Conservation (phyloP, 2,113 vertebrate genomes). For the Grammomys dolichurus region DNA sequence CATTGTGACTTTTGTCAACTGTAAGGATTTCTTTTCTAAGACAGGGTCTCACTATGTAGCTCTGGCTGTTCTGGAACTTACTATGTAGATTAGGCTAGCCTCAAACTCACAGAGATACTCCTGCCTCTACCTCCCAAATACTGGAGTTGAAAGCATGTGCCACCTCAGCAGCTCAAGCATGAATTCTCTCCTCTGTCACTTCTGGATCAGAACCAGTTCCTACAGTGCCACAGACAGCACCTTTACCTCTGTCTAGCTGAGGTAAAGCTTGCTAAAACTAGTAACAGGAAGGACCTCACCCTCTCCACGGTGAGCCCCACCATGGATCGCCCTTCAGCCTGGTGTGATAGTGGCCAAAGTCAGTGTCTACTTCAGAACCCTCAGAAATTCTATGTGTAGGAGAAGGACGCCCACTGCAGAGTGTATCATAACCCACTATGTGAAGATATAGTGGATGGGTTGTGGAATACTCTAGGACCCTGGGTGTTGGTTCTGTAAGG, state of each 20-base stretch:
- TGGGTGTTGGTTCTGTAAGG: neutral
- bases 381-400: neutral
- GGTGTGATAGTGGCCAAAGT: neutral
- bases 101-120: neutral
- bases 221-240: neutral
- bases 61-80: neutral
- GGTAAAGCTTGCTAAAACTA: neutral
- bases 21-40: neutral
- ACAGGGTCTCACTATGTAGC: neutral
- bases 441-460: fast-evolving
- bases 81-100: neutral
- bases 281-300: too few relatives aligned
- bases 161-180: neutral
- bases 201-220: neutral
- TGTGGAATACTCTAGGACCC: neutral
- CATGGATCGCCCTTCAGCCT: too few relatives aligned
- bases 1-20: neutral
- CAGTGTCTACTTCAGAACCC: neutral
- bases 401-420: neutral
- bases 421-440: too few relatives aligned
- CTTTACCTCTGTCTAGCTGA: neutral
- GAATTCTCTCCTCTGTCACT: neutral
- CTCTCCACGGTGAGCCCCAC: neutral
- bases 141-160: neutral
- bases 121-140: neutral